Percentiles rank a stretch among this genome's conserved stretches.
Conservation (phyloP, 2,797 vertebrate genomes). For the Todus mexicanus region DNA sequence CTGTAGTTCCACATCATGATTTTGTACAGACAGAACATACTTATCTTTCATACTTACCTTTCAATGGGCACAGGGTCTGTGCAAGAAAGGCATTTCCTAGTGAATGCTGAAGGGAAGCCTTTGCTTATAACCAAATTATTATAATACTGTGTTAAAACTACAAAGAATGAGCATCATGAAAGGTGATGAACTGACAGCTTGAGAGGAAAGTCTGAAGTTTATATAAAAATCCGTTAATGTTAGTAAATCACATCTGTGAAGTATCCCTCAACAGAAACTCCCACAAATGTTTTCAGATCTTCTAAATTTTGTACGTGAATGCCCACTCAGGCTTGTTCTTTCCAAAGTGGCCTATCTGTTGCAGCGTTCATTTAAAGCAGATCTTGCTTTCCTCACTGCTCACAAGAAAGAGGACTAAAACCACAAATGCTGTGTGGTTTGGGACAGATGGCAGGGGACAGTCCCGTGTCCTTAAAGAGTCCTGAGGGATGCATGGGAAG, state of each 20-base stretch:
- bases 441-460: fast-evolving
- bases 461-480: background rate
- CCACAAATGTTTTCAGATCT: background rate
- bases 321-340: background rate
- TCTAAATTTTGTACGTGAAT: background rate
- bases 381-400: background rate
- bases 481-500: background rate
- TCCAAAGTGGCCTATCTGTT: background rate
- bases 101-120: background rate
- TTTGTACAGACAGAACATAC: background rate
- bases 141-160: background rate
- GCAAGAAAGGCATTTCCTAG: background rate
- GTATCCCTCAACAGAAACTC: background rate
- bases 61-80: background rate
- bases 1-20: background rate
- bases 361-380: background rate
- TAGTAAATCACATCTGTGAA: background rate
- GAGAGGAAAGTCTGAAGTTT: background rate
- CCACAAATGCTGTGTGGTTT: background rate
- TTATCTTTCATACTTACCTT: background rate
- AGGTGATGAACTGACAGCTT: background rate
- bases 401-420: background rate
- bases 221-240: background rate
- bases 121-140: background rate
- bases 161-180: background rate